Percentiles rank a stretch among this genome's conserved stretches.
Conservation (phyloP, 2,113 vertebrate species). For the Bathybates hornii region DNA sequence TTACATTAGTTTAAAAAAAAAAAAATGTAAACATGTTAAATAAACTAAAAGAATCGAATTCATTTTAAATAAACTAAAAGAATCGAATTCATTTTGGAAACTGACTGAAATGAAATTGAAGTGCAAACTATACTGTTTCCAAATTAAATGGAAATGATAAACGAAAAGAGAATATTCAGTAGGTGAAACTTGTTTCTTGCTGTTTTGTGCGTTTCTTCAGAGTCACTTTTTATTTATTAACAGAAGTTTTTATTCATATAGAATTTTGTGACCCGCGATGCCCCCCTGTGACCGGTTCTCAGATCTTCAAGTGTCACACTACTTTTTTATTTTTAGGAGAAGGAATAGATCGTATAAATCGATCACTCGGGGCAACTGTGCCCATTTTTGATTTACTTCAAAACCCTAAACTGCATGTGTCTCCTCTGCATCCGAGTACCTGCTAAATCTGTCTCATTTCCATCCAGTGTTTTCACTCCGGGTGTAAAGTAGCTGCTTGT, state of each 20-base stretch:
- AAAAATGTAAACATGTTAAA: rapidly evolving
- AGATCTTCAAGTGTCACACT: neutral
- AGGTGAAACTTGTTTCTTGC: neutral
- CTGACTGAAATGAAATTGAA: neutral
- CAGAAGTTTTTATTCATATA: neutral
- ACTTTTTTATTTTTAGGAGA: neutral
- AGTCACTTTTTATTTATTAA: neutral
- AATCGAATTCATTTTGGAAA: neutral
- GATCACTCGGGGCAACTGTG: neutral
- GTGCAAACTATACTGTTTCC: neutral
- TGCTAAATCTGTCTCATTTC: rapidly evolving
- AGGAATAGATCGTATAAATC: neutral
- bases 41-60: neutral
- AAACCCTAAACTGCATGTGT: rapidly evolving
- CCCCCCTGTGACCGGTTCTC: neutral
- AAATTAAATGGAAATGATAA: neutral
- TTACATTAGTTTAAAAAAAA: neutral
- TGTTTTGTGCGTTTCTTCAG: neutral
- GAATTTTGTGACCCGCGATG: neutral
- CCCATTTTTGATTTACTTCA: neutral
- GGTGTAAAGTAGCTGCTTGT: neutral
- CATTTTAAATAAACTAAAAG: neutral
- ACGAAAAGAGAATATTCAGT: neutral
- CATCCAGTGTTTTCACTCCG: neutral
- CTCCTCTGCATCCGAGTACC: neutral